Base-by-base conservation (phyloP, 2,888 invertebrate genomes). In the Drosophila neonasuta region DNA sequence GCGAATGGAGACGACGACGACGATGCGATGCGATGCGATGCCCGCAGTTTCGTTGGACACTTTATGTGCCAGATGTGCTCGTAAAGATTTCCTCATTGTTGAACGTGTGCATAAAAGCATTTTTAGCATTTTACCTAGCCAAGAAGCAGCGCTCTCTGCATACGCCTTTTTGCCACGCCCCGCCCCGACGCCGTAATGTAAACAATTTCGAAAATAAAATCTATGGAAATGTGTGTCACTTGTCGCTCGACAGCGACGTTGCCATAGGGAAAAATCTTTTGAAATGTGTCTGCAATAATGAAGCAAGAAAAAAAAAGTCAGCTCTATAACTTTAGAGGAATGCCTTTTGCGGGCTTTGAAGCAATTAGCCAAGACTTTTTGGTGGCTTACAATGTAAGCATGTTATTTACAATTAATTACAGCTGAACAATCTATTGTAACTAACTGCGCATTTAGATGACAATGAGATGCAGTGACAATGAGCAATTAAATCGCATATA, bases 1-100 rank as follows among this genome's bases (percentile, higher is more conserved):
- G 54, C 32, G 34, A 57, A 24, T 62, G 48, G 54, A 62, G 44
- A 55, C 48, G 15, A 42, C 44, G 42, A 56, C 55, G n/a, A 9
- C 42, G 36, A 44, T 24, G 24, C 24, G 24, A 24, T 24, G 24
- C 24, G 24, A 24, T 24, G 6, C 15, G 20, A 3, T 68, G 60
- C 71, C 68, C 68, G 74, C 74, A 64, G 74, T 75, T 71, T 46
- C 63, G 56, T 71, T 68, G 85, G 78, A 79, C 85, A 79, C 74
- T 83, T 84, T 83, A 84, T 83, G 83, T 77, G 83, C 77, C 81
- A 80, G 86, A 83, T 86, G 83, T 77, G 84, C 84, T 83, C 86
- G 84, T 86, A 83, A 83, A 86, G 86, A 83, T 83, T 83, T 79
- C 86, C 83, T 79, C 84, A 83, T 83, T 86, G 84, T 76, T 75